These are phyloP conservation scores for Syngnathus acus DNA, from an alignment of 2,797 vertebrate species.

Conservation along the genomic window DNA sequence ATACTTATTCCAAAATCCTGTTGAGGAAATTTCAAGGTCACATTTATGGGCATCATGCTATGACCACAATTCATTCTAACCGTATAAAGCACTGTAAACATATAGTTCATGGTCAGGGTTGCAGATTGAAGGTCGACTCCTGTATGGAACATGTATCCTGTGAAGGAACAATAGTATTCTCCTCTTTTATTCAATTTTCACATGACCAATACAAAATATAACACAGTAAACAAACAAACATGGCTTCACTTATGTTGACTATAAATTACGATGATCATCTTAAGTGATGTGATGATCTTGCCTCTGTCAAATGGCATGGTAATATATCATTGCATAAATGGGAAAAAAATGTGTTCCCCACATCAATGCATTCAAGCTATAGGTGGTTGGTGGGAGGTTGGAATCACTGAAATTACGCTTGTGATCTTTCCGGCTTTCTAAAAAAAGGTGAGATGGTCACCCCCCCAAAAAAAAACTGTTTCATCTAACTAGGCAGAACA, in stretches of 20 bases:
- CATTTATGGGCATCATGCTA: not conserved
- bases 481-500: slow-evolving; percentile 70
- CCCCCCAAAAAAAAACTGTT: slow-evolving; percentile 41
- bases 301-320: not conserved
- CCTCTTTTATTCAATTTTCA: not conserved
- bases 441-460: slow-evolving; percentile 32
- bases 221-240: slow-evolving; percentile 25
- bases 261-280: not conserved
- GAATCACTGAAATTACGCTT: slow-evolving; percentile 43
- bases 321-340: slow-evolving; percentile 7
- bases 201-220: slow-evolving; percentile 20
- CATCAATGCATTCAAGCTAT: slow-evolving; percentile 28
- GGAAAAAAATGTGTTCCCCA: slow-evolving; percentile 9
- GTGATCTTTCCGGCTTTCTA: slow-evolving; percentile 40
- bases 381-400: slow-evolving; percentile 23
- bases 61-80: not conserved
- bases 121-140: slow-evolving; percentile 29
- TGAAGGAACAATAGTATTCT: not conserved
- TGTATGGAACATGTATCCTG: slow-evolving; percentile 10
- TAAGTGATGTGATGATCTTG: not conserved
- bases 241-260: slow-evolving; percentile 13
- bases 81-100: not conserved
- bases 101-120: slow-evolving; percentile 4
- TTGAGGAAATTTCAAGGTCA: not conserved
- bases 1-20: not conserved